Percentiles rank a stretch among this genome's conserved stretches.
These are phyloP conservation scores for Pogonocichla stellata DNA, from an alignment of 2,113 vertebrate genomes.

Conservation along the genomic window DNA sequence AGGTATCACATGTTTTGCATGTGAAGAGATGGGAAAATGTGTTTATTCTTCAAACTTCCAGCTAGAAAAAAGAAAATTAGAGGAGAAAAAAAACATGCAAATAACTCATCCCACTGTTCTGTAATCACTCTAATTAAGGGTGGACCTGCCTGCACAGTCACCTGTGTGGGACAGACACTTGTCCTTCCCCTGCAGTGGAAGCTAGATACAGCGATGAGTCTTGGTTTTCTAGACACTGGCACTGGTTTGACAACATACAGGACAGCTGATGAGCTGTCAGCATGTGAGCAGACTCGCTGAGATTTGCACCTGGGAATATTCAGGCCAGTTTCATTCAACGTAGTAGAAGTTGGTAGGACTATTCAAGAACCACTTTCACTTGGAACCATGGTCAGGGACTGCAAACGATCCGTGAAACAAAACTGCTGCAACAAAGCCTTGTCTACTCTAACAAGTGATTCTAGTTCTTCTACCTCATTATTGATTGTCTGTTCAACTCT, in stretches of 20 bases:
- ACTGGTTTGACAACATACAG: accelerated
- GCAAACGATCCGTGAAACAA: background rate
- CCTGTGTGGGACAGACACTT: background rate
- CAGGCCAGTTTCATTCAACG: background rate
- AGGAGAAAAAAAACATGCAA: background rate
- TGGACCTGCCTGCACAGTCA: background rate
- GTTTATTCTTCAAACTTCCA: background rate
- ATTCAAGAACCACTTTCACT: background rate
- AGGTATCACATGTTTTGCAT: background rate
- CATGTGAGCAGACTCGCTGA: accelerated
- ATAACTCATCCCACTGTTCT: background rate
- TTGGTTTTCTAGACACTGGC: background rate
- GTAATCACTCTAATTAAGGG: background rate
- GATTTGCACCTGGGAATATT: background rate
- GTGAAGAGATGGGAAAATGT: background rate
- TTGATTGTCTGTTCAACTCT: background rate
- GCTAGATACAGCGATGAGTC: accelerated
- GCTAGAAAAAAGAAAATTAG: background rate
- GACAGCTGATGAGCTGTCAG: background rate
- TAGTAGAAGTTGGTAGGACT: background rate
- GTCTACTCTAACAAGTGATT: background rate
- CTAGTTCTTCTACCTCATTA: background rate
- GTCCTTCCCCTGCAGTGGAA: background rate
- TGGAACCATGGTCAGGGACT: background rate
- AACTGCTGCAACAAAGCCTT: background rate